A percentile compares a stretch with the other conserved stretches of the same genome.
These are phyloP conservation scores for Mormyrus proboscirostris DNA, from an alignment of 2,797 vertebrate species.

Conservation along the genomic window DNA sequence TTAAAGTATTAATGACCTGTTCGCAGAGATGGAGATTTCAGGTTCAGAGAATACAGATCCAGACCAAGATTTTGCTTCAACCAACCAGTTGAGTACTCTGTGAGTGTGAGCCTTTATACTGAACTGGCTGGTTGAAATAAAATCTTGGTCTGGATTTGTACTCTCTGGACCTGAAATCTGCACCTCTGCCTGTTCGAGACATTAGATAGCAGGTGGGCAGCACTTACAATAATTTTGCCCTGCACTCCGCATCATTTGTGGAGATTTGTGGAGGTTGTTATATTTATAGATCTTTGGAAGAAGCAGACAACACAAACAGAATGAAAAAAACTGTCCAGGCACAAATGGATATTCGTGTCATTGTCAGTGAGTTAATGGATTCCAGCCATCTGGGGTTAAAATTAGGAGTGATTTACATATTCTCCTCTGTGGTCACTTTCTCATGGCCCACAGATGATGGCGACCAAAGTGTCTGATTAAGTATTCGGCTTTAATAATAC, in stretches of 20 bases:
- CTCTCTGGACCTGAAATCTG: neutral
- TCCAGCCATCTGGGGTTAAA: conserved; percentile 22
- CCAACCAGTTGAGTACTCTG: neutral
- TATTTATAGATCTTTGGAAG: neutral
- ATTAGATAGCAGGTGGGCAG: neutral
- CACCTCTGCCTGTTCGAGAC: neutral
- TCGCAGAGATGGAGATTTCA: neutral
- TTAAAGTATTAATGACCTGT: neutral
- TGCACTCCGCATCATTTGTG: neutral
- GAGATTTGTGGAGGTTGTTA: neutral
- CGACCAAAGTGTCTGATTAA: conserved; percentile 36
- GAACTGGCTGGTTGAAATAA: neutral
- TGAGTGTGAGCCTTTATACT: neutral
- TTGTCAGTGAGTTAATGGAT: conserved; percentile 16
- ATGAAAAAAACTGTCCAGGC: neutral
- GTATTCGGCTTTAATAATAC: conserved; percentile 51
- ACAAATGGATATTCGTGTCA: conserved; percentile 2
- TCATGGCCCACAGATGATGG: conserved; percentile 42
- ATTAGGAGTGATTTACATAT: conserved; percentile 43
- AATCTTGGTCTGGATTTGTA: neutral
- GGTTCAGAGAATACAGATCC: neutral
- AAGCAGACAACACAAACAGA: neutral
- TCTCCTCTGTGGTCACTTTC: conserved; percentile 40
- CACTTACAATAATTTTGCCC: neutral
- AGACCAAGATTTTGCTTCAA: neutral